phyloP scores from a whole-genome alignment of 2,888 invertebrate species.

The Hydraecia micacea region DNA sequence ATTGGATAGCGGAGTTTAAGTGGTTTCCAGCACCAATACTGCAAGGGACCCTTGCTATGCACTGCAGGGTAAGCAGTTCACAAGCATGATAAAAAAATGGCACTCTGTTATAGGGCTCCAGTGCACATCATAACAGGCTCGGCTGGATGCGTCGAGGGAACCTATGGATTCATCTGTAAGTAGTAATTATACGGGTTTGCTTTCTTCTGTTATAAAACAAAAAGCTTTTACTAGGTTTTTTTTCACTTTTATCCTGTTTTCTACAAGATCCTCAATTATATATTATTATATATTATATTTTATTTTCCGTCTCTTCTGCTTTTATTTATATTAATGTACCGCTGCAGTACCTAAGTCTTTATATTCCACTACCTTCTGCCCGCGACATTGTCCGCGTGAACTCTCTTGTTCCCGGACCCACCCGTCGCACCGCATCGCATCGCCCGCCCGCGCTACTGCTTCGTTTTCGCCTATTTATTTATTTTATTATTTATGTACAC shows the following conservation, averaged over 20 bases:
- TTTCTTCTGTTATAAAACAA: not conserved
- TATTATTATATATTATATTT: no score
- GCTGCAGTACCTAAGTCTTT: not conserved
- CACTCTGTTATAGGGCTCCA: not conserved
- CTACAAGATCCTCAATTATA: no score
- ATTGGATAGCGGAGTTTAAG: no score
- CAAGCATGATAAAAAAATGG: not conserved
- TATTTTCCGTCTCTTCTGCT: no score
- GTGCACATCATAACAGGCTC: slow-evolving; percentile 4
- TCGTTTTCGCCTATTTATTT: no score
- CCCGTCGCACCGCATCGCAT: no score
- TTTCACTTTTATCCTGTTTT: not conserved
- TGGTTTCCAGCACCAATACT: no score
- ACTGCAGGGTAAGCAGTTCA: not conserved
- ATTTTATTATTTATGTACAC: no score
- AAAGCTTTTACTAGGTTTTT: not conserved
- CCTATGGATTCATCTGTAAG: not conserved
- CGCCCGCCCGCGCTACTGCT: no score
- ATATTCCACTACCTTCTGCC: not conserved
- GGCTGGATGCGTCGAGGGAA: not conserved
- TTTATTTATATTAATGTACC: not conserved
- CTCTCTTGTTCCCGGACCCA: no score
- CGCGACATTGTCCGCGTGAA: no score
- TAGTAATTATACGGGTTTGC: not conserved
- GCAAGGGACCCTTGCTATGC: not conserved